A percentile compares a stretch with the other conserved stretches of the same genome.
Evolutionary conservation across 2,113 vertebrate genomes (phyloP).

Genomic region (Pygoscelis adeliae): DNA sequence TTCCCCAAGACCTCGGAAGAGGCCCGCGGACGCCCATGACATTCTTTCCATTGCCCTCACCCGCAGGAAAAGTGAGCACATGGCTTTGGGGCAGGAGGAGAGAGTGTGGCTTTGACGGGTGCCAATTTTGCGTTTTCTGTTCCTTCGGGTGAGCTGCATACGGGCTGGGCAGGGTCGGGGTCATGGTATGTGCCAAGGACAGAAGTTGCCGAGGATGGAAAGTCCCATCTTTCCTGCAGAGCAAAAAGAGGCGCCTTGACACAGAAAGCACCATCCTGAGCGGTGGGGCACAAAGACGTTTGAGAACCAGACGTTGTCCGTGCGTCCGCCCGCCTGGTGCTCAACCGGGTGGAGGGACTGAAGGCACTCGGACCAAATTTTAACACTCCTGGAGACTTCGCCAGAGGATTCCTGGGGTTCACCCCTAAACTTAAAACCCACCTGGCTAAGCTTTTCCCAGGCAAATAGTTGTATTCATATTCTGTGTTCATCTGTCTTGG

Average conservation of each 20-base stretch:
- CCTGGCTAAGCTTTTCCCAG: background rate
- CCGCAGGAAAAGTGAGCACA: accelerated
- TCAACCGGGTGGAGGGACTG: background rate
- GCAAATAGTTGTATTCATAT: background rate
- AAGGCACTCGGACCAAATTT: background rate
- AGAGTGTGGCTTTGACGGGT: background rate
- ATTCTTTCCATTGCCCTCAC: background rate
- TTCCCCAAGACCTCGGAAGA: background rate
- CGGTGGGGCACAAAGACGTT: accelerated
- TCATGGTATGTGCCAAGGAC: accelerated
- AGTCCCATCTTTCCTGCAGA: background rate
- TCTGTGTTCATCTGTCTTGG: background rate
- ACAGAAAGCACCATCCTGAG: background rate
- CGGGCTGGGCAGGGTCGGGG: accelerated
- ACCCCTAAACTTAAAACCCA: background rate
- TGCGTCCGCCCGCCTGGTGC: accelerated
- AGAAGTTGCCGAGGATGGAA: background rate
- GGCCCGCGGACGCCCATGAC: accelerated
- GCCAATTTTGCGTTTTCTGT: accelerated
- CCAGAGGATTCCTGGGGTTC: background rate
- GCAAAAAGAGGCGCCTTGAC: background rate
- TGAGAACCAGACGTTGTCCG: accelerated
- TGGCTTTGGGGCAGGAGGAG: background rate
- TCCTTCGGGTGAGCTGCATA: background rate
- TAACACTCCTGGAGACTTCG: background rate